Base-by-base conservation (phyloP, 2,888 invertebrate species). In the Dicranocentrus wangi region DNA sequence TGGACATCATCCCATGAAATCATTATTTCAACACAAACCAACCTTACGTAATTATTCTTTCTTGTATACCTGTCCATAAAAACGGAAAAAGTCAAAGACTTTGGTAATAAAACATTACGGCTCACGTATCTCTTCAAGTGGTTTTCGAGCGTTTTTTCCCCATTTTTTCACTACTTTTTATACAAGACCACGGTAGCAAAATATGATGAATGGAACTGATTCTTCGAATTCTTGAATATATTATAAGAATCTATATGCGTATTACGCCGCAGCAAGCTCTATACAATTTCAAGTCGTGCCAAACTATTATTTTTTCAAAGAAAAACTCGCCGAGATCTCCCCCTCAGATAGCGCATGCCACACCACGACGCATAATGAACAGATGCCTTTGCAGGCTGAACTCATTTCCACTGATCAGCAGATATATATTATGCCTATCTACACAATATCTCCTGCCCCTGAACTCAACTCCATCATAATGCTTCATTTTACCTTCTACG, bases 311-410 rank as follows among this genome's bases (percentile, higher is more conserved):
- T 28, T 60, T 60, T 60, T 55, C 19, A 43, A 17, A 69, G 19
- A 60, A 63, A 63, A 61, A 63, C 63, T 63, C 21, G 27, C 23
- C 23, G 8, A 47, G 51, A 61, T 61, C 43, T 25, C 23, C 25
- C 28, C 28, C 23, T 32, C n/a, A 32, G 73, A 65, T 73, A 65
- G 73, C 65, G 32, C 32, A 73, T 61, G 72, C 43, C 63, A 63
- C 21, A 43, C 61, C 53, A 53, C 47, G 23, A 32, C 39, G 23
- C 13, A 25, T 60, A 21, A 53, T 53, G 8, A 47, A 55, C 23
- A 55, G 55, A 55, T 25, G 13, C 25, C 10, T 32, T 53, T 5
- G 5, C 13, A 8, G 32, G 21, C 60, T 28, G 60, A 60, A 60
- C 60, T 60, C 27, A 60, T 55, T 55, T n/a, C 25, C 25, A 28